phyloP scores from a whole-genome alignment of 2,888 invertebrate genomes.

The Diaperis boleti region DNA sequence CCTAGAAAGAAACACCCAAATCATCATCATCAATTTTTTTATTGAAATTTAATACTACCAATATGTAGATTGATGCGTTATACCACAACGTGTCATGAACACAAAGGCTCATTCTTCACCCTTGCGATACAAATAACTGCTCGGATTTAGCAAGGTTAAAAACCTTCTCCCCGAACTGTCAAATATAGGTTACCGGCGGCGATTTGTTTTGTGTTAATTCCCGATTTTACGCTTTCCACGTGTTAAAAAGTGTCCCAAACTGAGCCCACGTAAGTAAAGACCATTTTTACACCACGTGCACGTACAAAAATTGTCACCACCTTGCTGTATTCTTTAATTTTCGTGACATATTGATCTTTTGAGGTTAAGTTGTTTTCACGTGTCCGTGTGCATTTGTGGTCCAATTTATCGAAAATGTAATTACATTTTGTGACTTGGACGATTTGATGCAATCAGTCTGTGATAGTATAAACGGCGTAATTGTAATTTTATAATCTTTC shows the following conservation, averaged over 20 bases:
- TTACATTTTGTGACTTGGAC: neutral
- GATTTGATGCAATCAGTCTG: neutral
- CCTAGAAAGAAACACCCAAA: too few relatives aligned
- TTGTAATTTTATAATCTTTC: neutral
- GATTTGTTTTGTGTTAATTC: constrained; percentile 19
- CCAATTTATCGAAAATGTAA: neutral
- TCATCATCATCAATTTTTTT: too few relatives aligned
- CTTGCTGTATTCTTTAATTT: neutral
- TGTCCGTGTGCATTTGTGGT: neutral
- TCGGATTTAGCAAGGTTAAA: constrained; percentile 11
- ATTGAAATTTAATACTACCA: too few relatives aligned
- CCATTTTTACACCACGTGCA: neutral
- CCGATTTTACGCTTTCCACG: constrained; percentile 3
- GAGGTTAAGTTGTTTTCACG: constrained; percentile 31
- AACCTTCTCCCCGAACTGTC: constrained; percentile 33
- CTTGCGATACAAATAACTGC: too few relatives aligned
- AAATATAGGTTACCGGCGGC: constrained; percentile 34
- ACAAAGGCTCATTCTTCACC: too few relatives aligned
- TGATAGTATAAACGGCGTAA: neutral
- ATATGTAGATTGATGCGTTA: too few relatives aligned
- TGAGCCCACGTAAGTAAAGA: constrained; percentile 5
- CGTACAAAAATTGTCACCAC: neutral
- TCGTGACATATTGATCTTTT: constrained; percentile 18
- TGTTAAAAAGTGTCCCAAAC: neutral
- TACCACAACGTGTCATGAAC: too few relatives aligned